A percentile compares a stretch with the other conserved stretches of the same genome.
These are phyloP conservation scores for Pseudomugil gertrudae DNA, from an alignment of 2,797 vertebrate species.

Conservation along the genomic window DNA sequence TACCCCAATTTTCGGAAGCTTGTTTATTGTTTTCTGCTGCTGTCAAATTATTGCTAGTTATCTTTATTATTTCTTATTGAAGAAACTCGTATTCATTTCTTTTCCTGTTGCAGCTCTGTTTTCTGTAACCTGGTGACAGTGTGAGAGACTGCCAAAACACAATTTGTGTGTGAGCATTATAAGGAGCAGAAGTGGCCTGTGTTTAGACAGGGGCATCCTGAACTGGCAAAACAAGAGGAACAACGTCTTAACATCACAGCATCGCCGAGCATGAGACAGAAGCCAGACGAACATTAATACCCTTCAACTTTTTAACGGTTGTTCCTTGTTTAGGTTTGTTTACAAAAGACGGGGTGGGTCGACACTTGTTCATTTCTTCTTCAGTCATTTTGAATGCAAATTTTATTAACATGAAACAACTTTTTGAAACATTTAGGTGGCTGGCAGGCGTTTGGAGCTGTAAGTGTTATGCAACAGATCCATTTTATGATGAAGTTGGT, in stretches of 20 bases:
- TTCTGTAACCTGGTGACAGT: slow-evolving; percentile 15
- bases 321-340: slow-evolving; percentile 48
- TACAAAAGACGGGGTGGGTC: slow-evolving; percentile 24
- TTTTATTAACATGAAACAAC: slow-evolving; percentile 9
- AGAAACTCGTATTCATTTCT: slow-evolving; percentile 13
- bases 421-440: slow-evolving; percentile 7
- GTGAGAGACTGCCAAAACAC: slow-evolving; percentile 51
- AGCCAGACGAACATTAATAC: slow-evolving; percentile 60
- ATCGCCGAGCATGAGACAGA: slow-evolving; percentile 44
- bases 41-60: background rate
- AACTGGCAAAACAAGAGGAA: slow-evolving; percentile 46
- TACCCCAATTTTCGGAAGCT: background rate
- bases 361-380: slow-evolving; percentile 28
- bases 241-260: slow-evolving; percentile 32
- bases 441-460: background rate
- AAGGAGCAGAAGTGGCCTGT: slow-evolving; percentile 47
- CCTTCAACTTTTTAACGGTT: slow-evolving; percentile 36
- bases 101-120: background rate
- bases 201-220: slow-evolving; percentile 77
- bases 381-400: slow-evolving; percentile 23
- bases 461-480: background rate
- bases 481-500: background rate
- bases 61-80: slow-evolving; percentile 1
- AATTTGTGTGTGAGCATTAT: slow-evolving; percentile 46
- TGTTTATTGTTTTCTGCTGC: background rate